A percentile compares a stretch with the other conserved stretches of the same genome.
These are phyloP conservation scores for Hypena proboscidalis DNA, from an alignment of 2,888 invertebrate species.

Conservation along the genomic window DNA sequence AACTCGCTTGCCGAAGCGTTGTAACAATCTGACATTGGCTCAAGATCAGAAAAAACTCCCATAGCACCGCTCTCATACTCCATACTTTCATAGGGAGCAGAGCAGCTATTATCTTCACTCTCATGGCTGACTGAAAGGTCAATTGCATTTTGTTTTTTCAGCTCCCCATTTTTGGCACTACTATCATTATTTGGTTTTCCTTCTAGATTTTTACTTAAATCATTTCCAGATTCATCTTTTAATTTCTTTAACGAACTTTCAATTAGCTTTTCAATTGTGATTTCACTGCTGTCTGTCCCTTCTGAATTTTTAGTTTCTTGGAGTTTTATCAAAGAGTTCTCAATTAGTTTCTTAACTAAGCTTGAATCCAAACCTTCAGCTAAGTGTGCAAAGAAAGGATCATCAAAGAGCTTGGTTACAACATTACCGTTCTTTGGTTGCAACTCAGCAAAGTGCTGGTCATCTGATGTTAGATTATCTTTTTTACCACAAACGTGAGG, in stretches of 20 bases:
- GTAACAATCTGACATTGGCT: slow-evolving; percentile 89
- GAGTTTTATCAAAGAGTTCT: slow-evolving; percentile 88
- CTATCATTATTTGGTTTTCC: slow-evolving; percentile 54
- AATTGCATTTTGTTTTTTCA: slow-evolving; percentile 50
- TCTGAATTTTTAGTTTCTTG: slow-evolving; percentile 78
- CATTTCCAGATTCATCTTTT: slow-evolving; percentile 64
- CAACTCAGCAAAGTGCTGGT: slow-evolving; percentile 32
- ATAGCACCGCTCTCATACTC: slow-evolving; percentile 87
- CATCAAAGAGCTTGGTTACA: slow-evolving; percentile 86
- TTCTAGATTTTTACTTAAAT: slow-evolving; percentile 40
- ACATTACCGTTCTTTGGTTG: slow-evolving; percentile 72
- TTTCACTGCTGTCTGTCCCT: slow-evolving; percentile 74
- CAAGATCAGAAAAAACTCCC: slow-evolving; percentile 81
- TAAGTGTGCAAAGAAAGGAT: slow-evolving; percentile 87
- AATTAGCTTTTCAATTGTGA: slow-evolving; percentile 81
- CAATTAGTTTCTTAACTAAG: slow-evolving; percentile 87
- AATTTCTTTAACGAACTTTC: slow-evolving; percentile 76
- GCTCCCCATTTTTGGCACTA: slow-evolving; percentile 49
- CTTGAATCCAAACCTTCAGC: slow-evolving; percentile 87
- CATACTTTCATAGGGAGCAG: slow-evolving; percentile 91
- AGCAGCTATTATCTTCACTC: slow-evolving; percentile 85
- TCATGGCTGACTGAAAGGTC: slow-evolving; percentile 60
- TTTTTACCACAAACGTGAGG: slow-evolving; percentile 91
- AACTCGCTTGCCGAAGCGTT: slow-evolving; percentile 88
- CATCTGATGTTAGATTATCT: slow-evolving; percentile 52